Evolutionary conservation across 2,113 vertebrate species (phyloP).

Genomic region (Bufo gargarizans): DNA sequence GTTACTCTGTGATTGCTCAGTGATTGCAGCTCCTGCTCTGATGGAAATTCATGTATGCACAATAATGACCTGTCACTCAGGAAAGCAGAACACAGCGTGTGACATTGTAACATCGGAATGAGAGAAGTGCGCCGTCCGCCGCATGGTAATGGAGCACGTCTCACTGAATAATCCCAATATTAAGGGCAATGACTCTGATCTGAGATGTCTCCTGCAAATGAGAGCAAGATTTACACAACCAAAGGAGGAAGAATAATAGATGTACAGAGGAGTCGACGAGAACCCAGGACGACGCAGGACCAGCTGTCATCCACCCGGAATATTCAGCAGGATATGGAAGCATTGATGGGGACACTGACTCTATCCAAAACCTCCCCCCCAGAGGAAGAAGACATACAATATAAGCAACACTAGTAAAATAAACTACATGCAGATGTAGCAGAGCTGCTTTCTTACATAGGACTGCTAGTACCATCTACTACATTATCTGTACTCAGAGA

Average conservation of each 20-base stretch:
- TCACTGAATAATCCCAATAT: conserved; percentile 16
- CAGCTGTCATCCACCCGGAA: neutral
- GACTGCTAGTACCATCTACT: too few species aligned
- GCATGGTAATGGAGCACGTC: conserved; percentile 7
- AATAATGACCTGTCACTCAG: neutral
- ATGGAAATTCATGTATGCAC: neutral
- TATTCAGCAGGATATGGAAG: neutral
- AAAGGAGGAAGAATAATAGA: conserved; percentile 18
- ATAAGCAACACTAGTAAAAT: too few species aligned
- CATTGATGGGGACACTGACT: neutral
- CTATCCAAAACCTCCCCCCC: too few species aligned
- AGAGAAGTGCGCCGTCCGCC: neutral
- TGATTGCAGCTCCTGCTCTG: neutral
- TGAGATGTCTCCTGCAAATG: neutral
- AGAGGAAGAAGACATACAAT: too few species aligned
- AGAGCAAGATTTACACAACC: neutral
- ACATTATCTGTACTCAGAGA: too few species aligned
- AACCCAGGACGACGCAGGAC: neutral
- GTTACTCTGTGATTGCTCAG: neutral
- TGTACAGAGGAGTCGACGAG: neutral
- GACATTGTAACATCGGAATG: conserved; percentile 14
- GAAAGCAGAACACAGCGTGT: neutral
- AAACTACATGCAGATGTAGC: too few species aligned
- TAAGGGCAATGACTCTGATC: conserved; percentile 20
- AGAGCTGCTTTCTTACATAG: too few species aligned